Evolutionary conservation across 2,888 invertebrate genomes (phyloP), one percentile per base, ranked within the genome.

Genomic region (Rhamnusium bicolor): DNA sequence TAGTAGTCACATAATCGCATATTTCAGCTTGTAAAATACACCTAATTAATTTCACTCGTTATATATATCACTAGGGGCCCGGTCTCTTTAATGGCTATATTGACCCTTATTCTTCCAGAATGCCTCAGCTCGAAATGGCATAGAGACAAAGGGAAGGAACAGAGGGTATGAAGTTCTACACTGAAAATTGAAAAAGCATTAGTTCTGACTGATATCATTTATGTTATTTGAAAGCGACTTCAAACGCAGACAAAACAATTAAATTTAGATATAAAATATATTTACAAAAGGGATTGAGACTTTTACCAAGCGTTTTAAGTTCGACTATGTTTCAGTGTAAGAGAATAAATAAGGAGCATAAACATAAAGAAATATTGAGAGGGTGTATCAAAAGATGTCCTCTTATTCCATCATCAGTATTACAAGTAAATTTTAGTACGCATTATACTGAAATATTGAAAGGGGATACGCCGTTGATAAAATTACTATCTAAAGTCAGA

Each of bases 211-310:
- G 58, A 56, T n/a, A 3, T n/a, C 14, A 56, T n/a, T 56, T 14
- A 27, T 56, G n/a, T 12, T 40, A 5, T 40, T 40, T 40, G n/a
- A n/a, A 27, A 27, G 24, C n/a, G 24, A 14, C n/a, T n/a, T 56
- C 54, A 56, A 56, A 56, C 14, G 27, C 7, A 18, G 29, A 58
- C 12, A 56, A 32, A 16, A 58, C n/a, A 32, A 32, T 58, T 29
- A 58, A 29, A 16, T 32, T 58, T 58, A 29, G 6, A 14, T n/a
- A 58, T 32, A 18, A 58, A 58, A 58, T 32, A 32, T 16, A 58
- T 32, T 32, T 7, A 19, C 3, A 32, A n/a, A 40, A 40, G 40
- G n/a, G 40, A 12, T 1, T 4, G 24, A 18, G n/a, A n/a, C n/a
- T 12, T n/a, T 40, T 12, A n/a, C 2, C 40, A n/a, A 40, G 40